Evolutionary conservation across 2,113 vertebrate genomes (phyloP).

Genomic region (Calyptommatus sinebrachiatus): DNA sequence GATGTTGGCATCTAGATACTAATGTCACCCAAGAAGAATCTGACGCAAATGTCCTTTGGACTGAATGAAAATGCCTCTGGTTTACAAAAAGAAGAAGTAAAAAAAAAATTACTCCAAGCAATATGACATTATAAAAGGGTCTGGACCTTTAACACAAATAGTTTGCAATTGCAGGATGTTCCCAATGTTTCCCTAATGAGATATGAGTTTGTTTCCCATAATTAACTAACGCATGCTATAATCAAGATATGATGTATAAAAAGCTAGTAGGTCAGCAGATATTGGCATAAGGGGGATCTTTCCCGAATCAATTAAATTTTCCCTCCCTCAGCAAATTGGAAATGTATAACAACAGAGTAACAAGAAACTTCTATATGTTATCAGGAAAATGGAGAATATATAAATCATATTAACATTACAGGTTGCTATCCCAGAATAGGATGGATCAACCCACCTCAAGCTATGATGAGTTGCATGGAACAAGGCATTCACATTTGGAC

Average conservation of each 20-base stretch:
- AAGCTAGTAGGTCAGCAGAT: background rate
- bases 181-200: conserved; percentile 16
- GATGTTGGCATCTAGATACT: background rate
- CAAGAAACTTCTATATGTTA: background rate
- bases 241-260: background rate
- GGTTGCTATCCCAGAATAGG: too few relatives aligned
- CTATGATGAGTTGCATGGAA: too few relatives aligned
- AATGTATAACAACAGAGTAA: conserved; percentile 6
- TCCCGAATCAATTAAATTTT: background rate
- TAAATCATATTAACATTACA: too few relatives aligned
- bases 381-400: too few relatives aligned
- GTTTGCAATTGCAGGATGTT: conserved; percentile 1
- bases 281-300: background rate
- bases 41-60: background rate
- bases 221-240: conserved; percentile 20
- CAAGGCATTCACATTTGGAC: too few relatives aligned
- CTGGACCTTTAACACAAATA: background rate
- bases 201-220: background rate
- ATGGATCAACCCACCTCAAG: too few relatives aligned
- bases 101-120: background rate
- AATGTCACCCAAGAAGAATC: background rate
- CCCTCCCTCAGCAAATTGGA: accelerated
- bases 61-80: background rate
- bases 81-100: background rate
- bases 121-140: background rate